Conservation (phyloP, 2,113 vertebrate genomes). For the Nanorana parkeri region DNA sequence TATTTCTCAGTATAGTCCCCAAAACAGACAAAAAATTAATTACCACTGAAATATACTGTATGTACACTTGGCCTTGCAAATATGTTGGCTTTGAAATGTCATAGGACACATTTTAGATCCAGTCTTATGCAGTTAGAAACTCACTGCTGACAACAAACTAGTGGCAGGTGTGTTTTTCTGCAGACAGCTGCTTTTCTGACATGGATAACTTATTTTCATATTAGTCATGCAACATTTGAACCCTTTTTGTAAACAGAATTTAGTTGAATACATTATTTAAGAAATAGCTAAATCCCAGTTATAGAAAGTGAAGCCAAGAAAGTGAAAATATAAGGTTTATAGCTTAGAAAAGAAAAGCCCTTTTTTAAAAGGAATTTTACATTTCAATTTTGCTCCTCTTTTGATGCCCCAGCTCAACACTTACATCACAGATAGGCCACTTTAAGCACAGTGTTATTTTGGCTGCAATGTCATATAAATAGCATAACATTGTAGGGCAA, state of each 20-base stretch:
- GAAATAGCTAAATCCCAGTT: not conserved
- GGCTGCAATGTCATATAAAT: too few species aligned
- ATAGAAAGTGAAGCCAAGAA: not conserved
- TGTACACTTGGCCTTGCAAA: not conserved
- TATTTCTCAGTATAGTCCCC: not conserved
- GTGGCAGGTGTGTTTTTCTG: constrained; percentile 69
- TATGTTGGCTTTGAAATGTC: constrained; percentile 21
- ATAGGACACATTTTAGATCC: constrained; percentile 7
- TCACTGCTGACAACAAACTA: constrained; percentile 66
- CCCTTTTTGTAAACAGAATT: constrained; percentile 64
- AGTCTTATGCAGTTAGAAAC: constrained; percentile 62
- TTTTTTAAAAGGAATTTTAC: too few species aligned
- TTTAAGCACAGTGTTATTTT: too few species aligned
- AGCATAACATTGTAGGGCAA: too few species aligned
- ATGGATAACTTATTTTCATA: constrained; percentile 67
- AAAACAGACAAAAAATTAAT: not conserved
- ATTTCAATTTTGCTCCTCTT: too few species aligned
- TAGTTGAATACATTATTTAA: constrained; percentile 70
- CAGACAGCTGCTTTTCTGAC: constrained; percentile 74
- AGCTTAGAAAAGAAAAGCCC: too few species aligned
- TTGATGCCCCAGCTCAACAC: too few species aligned
- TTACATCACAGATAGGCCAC: too few species aligned
- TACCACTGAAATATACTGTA: constrained; percentile 5
- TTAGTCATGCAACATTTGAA: constrained; percentile 67
- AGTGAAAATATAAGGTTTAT: too few species aligned